Base-by-base conservation (phyloP, 64 coral and sea anemone genomes). In the Exaiptasia diaphana region DNA sequence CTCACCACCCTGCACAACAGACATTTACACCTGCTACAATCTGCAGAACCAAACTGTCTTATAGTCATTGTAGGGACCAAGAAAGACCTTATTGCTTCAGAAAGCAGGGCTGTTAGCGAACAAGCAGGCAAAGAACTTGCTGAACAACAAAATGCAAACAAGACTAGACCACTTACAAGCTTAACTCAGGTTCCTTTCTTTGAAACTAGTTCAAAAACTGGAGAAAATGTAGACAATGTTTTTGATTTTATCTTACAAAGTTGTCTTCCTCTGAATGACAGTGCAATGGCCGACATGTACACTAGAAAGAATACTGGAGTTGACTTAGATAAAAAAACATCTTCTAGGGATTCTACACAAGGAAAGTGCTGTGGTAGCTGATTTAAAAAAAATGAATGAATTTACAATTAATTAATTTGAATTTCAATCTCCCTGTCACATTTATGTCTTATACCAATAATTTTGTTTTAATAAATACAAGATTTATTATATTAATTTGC, bases 191-290 rank as follows among this genome's bases (percentile, higher is more conserved):
- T 86, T 50, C 95, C 95, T 4, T 89, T 87, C 74, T 99, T 99
- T 63, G 90, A 99, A 80, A 99, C 90, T 7, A 99, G 95, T 58
- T 58, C 95, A 50, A 99, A 99, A 53, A 93, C 95, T 60, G 95
- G 95, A 2, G 53, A 88, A 38, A 89, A 93, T 61, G 95, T 99
- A 10, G 85, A 99, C 43, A 50, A 89, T 13, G 95, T 99, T 59
- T 99, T 99, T 77, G 32, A 88, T 53, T 99, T 92, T 76, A 99
- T 99, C 31, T 50, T 99, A 11, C 43, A 74, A 42, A 93, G 82
- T 36, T 99, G 95, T 68, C 58, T 99, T 4, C 95, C 95, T 3
- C 52, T 99, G 45, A 83, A 99, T 63, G 79, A 88, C 18, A 40
- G 68, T 5, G 43, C 64, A 38, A 93, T 55, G 63, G 89, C 80